Percentiles rank a stretch among this genome's conserved stretches.
Conservation (phyloP, 2,888 invertebrate species). For the Celastrina argiolus region DNA sequence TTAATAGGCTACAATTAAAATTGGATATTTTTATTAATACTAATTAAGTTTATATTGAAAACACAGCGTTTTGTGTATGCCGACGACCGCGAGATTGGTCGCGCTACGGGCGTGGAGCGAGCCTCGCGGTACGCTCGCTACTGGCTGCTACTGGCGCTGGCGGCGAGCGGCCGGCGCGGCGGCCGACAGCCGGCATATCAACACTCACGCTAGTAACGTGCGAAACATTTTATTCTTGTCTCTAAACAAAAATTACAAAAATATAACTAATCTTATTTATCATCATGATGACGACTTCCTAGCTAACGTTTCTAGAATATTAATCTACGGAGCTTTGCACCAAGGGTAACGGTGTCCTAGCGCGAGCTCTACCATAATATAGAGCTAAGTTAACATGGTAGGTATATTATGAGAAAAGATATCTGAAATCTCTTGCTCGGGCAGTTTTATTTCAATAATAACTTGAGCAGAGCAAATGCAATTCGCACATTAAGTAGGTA, state of each 20-base stretch:
- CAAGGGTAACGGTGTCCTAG: background rate
- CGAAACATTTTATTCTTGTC: slow-evolving; percentile 32
- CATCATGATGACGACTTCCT: slow-evolving; percentile 19
- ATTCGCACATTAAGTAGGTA: background rate
- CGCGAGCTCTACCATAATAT: background rate
- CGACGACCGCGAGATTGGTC: slow-evolving; percentile 47
- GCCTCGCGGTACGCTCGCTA: slow-evolving; percentile 48
- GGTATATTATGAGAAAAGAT: too few species aligned
- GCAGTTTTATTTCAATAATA: too few species aligned
- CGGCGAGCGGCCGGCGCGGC: too few species aligned
- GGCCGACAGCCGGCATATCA: slow-evolving; percentile 13
- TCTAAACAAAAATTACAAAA: slow-evolving; percentile 28
- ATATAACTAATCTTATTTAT: slow-evolving; percentile 21
- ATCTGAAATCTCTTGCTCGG: too few species aligned
- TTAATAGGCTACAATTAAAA: background rate
- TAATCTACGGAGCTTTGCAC: background rate
- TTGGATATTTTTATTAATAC: too few species aligned
- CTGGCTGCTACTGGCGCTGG: too few species aligned
- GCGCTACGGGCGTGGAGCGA: slow-evolving; percentile 46
- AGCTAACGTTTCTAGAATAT: background rate
- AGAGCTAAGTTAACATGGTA: too few species aligned
- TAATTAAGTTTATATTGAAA: too few species aligned
- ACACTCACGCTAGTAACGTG: slow-evolving; percentile 28
- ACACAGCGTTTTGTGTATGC: slow-evolving; percentile 21
- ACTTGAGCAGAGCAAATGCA: background rate